phyloP scores from a whole-genome alignment of 2,113 vertebrate genomes.

The Mormyrus iriodes region DNA sequence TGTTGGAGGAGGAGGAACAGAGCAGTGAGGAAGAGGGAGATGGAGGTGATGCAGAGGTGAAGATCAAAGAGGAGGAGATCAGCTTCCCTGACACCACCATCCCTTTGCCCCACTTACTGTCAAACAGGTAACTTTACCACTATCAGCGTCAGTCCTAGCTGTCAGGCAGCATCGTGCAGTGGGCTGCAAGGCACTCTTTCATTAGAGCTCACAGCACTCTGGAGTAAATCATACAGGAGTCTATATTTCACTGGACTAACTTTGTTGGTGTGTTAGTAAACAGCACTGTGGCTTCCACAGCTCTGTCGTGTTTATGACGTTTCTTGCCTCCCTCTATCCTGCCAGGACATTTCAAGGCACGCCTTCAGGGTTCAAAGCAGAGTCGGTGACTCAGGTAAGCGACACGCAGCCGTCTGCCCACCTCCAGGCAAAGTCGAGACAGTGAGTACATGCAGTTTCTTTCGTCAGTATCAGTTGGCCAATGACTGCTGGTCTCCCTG shows the following conservation, averaged over 20 bases:
- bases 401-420: neutral
- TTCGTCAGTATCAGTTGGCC: neutral
- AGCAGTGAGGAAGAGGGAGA: conserved; percentile 28
- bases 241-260: neutral
- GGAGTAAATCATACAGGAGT: neutral
- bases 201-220: neutral
- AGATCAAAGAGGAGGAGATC: conserved; percentile 43
- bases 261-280: neutral
- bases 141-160: neutral
- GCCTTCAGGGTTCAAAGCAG: conserved; percentile 53
- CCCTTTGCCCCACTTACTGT: conserved; percentile 82
- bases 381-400: conserved; percentile 63
- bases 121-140: conserved; percentile 64
- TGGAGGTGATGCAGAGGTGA: neutral
- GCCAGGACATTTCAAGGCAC: conserved; percentile 42
- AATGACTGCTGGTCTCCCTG: conserved; percentile 20
- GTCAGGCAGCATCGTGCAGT: neutral
- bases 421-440: neutral
- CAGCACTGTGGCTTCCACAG: neutral
- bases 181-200: neutral
- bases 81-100: conserved; percentile 86
- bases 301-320: neutral
- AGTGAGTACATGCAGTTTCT: neutral
- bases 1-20: conserved; percentile 10
- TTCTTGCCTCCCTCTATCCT: neutral